phyloP scores from a whole-genome alignment of 2,113 vertebrate genomes.

The Halichoeres trimaculatus region DNA sequence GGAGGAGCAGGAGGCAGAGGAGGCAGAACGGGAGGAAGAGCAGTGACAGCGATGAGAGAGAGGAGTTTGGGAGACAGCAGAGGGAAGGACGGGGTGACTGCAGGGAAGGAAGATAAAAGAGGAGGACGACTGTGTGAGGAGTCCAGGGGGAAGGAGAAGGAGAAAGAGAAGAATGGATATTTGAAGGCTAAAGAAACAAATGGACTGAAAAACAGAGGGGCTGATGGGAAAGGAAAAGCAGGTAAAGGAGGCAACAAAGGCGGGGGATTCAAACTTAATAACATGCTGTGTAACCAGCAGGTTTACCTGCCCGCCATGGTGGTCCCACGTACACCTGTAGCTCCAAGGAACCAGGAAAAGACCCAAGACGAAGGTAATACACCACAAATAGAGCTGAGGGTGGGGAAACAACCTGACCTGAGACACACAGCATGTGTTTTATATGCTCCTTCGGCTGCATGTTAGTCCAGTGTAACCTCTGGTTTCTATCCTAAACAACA shows the following conservation, averaged over 20 bases:
- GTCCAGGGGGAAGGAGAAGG: conserved; percentile 60
- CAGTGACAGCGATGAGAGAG: conserved; percentile 72
- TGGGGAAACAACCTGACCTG: neutral
- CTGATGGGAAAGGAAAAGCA: conserved; percentile 60
- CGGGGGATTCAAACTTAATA: conserved; percentile 32
- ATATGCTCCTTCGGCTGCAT: no score
- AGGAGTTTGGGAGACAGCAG: conserved; percentile 49
- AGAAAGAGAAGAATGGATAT: conserved; percentile 55
- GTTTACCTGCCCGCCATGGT: conserved; percentile 75
- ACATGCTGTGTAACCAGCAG: conserved; percentile 47
- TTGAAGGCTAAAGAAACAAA: conserved; percentile 52
- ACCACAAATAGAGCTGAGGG: neutral
- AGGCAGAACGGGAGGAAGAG: conserved; percentile 85
- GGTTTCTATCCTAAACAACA: no score
- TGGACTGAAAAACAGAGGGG: conserved; percentile 41
- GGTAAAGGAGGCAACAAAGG: conserved; percentile 49
- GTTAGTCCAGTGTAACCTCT: no score
- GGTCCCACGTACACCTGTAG: conserved; percentile 78
- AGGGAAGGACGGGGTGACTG: conserved; percentile 49
- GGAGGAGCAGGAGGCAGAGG: conserved; percentile 66
- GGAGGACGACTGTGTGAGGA: conserved; percentile 72
- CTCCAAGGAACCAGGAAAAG: conserved; percentile 65
- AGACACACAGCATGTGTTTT: no score
- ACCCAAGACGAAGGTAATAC: conserved; percentile 62
- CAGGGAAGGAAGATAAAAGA: conserved; percentile 57